phyloP scores from a whole-genome alignment of 2,888 invertebrate species.

The Oithona nana region DNA sequence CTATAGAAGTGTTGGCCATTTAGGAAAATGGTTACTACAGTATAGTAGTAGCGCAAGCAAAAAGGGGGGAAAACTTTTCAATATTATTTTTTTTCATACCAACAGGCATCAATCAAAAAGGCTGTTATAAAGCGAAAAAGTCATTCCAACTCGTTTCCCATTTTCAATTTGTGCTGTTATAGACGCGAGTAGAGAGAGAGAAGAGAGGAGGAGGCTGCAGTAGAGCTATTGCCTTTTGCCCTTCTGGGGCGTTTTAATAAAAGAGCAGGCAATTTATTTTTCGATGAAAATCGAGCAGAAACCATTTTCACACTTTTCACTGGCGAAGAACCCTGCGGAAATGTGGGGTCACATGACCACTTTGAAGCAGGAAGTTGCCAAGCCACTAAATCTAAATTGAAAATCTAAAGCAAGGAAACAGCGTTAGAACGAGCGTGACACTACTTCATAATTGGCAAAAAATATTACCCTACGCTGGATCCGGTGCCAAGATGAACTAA shows the following conservation, averaged over 20 bases:
- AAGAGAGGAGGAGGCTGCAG: too few relatives aligned
- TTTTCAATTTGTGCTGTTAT: neutral
- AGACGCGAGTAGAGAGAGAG: too few relatives aligned
- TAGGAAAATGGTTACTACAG: neutral
- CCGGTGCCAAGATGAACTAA: too few relatives aligned
- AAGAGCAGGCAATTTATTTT: neutral
- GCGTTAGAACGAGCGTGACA: too few relatives aligned
- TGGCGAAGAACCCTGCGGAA: neutral
- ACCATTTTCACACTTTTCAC: neutral
- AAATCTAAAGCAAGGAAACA: too few relatives aligned
- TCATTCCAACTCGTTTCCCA: neutral
- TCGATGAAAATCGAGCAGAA: neutral
- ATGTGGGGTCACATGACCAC: neutral
- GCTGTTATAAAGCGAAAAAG: neutral
- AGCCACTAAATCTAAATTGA: neutral
- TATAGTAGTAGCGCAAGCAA: too few relatives aligned
- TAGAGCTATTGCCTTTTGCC: too few relatives aligned
- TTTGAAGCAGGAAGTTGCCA: neutral
- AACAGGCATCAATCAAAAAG: neutral
- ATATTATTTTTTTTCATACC: neutral
- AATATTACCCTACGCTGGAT: too few relatives aligned
- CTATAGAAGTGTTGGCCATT: neutral
- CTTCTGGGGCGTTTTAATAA: neutral
- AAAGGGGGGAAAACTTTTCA: too few relatives aligned
- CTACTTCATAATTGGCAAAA: too few relatives aligned